These are phyloP conservation scores for Iphiclides podalirius DNA, from an alignment of 2,888 invertebrate species.

Conservation along the genomic window DNA sequence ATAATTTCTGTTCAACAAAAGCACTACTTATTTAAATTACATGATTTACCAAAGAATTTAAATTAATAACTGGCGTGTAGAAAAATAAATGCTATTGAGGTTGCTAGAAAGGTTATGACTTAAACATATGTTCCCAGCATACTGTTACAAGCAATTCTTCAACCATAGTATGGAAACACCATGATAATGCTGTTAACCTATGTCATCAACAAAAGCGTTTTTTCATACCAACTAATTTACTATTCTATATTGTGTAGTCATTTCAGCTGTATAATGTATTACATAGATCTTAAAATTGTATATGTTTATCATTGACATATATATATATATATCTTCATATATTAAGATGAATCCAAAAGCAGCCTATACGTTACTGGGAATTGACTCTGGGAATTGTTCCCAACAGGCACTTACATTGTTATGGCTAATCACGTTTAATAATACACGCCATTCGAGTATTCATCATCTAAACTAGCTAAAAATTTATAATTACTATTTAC, in stretches of 20 bases:
- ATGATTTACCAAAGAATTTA: background rate
- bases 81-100: background rate
- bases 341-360: conserved; percentile 11
- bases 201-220: too few relatives aligned
- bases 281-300: background rate
- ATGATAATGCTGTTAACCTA: too few relatives aligned
- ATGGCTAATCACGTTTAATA: conserved; percentile 1
- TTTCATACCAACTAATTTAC: too few relatives aligned
- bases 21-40: background rate
- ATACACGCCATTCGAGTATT: conserved; percentile 17
- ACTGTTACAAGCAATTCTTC: too few relatives aligned
- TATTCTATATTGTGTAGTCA: too few relatives aligned
- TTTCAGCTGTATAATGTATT: background rate
- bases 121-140: too few relatives aligned
- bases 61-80: background rate
- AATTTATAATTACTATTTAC: conserved; percentile 13
- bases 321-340: conserved; percentile 19
- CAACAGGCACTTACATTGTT: conserved; percentile 15
- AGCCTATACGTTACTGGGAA: conserved; percentile 14
- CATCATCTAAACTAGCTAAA: background rate
- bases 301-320: conserved; percentile 10
- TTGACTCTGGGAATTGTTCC: conserved; percentile 7
- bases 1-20: background rate
- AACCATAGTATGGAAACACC: too few relatives aligned
- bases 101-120: too few relatives aligned